Base-by-base conservation (phyloP, 1,140 invertebrate species). In the Conus betulinus region DNA sequence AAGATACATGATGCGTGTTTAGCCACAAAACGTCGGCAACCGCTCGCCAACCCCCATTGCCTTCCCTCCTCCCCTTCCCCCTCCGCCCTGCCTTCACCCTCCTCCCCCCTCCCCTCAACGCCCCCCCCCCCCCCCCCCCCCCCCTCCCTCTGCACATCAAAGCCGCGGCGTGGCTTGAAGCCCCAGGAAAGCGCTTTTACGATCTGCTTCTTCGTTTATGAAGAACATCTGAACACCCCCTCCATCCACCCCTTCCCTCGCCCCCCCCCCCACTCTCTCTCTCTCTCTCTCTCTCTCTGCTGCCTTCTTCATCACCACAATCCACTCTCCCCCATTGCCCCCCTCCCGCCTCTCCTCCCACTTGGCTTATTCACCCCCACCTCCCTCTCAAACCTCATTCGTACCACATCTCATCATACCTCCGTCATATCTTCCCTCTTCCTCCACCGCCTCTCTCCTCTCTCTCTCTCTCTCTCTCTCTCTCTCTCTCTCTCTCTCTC, bases 151-250 rank as follows among this genome's bases (percentile, higher is more conserved):
- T n/a, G 6, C 67, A 71, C 67, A 71, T 71, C 67, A 71, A 71
- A 71, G 67, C 57, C 6, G 23, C 67, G 67, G 67, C 11, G 67
- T 6, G 13, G 67, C 67, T 71, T 71, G 67, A 71, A 71, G 23
- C 17, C 67, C 11, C 67, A n/a, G 67, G 67, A 13, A 71, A 23
- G 67, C 67, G 20, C 13, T 71, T 71, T 71, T 71, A 71, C 67
- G 67, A 71, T 71, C 67, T 71, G 67, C 67, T 71, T 71, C 20
- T 71, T 71, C 67, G 67, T 71, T 71, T 71, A 71, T 71, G 67
- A 71, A 71, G 67, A 71, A 13, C 67, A 71, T 71, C 67, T 71
- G 67, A 71, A 71, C 67, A 23, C 20, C 20, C 23, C 23, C 23
- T 23, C 23, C 67, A 0, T 7, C 23, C 67, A 6, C 11, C 23